Evolutionary conservation across 1,140 invertebrate species (phyloP), one percentile per base, ranked within the genome.

Genomic region (Calosoma granatense): DNA sequence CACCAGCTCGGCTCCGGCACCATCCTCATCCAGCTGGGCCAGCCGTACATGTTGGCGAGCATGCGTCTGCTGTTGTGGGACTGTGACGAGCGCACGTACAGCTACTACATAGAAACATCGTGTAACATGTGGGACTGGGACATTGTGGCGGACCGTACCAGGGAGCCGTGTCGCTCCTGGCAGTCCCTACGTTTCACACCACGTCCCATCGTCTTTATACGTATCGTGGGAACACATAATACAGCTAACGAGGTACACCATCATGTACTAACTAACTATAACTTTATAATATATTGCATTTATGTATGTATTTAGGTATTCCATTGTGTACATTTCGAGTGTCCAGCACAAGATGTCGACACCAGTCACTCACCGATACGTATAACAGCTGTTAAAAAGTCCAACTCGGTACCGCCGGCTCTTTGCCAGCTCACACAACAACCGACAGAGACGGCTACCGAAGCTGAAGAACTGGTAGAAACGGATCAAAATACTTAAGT

Each of bases 311-410:
- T 71, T 17, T 58, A 94, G 90, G 92, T 96, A 51, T 98, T 98
- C 72, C 96, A 98, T 71, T 92, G 92, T 71, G 95, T 99, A 21
- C 95, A 98, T 74, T 89, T 99, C 72, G 96, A 99, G 76, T 96
- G 92, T 71, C 94, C 94, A 11, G 83, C 86, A 61, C 64, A 66
- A n/a, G 64, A 63, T 47, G 62, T 66, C 53, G 71, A 69, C 63
- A 69, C 72, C 55, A 65, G 66, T 47, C 41, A 47, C 17, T 47
- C 41, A 60, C 57, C 66, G 14, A 60, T 60, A 22, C 19, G 22
- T 14, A 23, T 14, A 19, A 41, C 52, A 47, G 58, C 22, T n/a
- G n/a, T 39, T 14, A 36, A 53, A 53, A 56, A 17, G 17, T 53
- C 26, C 39, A 39, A 62, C 54, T 19, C 19, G 22, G 56, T 56